Base-by-base conservation (phyloP, 1,140 invertebrate genomes). In the Cheumatopsyche charites region DNA sequence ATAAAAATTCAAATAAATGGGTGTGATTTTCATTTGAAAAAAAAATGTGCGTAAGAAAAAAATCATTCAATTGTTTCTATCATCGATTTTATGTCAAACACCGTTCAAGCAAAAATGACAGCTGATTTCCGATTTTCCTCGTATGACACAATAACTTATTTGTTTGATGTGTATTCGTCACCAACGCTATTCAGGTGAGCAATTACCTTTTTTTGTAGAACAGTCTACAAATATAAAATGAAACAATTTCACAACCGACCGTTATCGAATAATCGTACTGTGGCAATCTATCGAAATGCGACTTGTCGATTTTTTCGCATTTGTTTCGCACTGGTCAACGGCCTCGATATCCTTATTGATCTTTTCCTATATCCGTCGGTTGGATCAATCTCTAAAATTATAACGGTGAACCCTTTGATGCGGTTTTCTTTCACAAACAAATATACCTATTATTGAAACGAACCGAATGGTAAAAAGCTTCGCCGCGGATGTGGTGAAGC, bases 401-500 rank as follows among this genome's bases (percentile, higher is more conserved):
- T 62, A 21, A 62, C 26, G 58, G 15, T 25, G 11, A 15, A 36
- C 58, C 58, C 26, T 62, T 21, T 2, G 11, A 62, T 63, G 62
- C 17, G 62, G 62, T 63, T 63, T 63, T 62, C 25, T 62, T 62
- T 19, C 58, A 1, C 12, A 36, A 15, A 19, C 45, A 49, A 49
- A 49, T 49, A 49, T 19, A 49, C 17, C 23, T 62, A 15, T 62
- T 62, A 62, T 21, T 52, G 7, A 36, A 9, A 3, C 9, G 9
- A 9, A 36, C 29, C 3, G 29, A 36, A 4, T 36, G 15, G 13
- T 17, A 63, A 43, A 43, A 63, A 42, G 19, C 15, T 63, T 17
- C 15, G n/a, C 41, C 36, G 15, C 29, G 29, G 41, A 63, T 63
- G 62, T 43, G 62, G 62, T 63, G 19, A 63, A 63, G 58, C 58